Evolutionary conservation across 2,113 vertebrate species (phyloP).

Genomic region (Lates calcarifer): DNA sequence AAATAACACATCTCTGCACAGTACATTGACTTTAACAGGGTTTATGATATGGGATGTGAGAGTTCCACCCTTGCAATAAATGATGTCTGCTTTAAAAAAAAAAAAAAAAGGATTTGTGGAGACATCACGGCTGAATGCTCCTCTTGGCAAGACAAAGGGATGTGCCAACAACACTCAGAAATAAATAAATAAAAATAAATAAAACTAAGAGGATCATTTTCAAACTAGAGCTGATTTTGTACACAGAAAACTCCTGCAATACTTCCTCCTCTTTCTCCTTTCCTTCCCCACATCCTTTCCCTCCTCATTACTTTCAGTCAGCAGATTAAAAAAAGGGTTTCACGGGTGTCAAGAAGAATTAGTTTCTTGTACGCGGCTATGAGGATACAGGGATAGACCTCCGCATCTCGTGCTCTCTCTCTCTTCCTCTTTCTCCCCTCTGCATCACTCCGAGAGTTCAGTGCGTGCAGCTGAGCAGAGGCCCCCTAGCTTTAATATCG

Average conservation of each 20-base stretch:
- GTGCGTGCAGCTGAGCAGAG: background rate
- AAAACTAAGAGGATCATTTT: conserved; percentile 57
- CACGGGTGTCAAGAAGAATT: conserved; percentile 73
- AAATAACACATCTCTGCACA: conserved; percentile 17
- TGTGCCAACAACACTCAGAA: conserved; percentile 25
- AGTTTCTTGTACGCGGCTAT: conserved; percentile 44
- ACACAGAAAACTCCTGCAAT: conserved; percentile 51
- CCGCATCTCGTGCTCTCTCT: conserved; percentile 13
- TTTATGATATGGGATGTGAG: conserved; percentile 12
- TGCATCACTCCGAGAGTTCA: background rate
- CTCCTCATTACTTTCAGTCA: conserved; percentile 55
- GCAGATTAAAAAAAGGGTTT: conserved; percentile 73
- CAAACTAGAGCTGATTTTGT: conserved; percentile 55
- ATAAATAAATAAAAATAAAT: conserved; percentile 16
- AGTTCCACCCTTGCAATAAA: conserved; percentile 38
- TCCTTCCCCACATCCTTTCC: conserved; percentile 26
- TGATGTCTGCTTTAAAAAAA: conserved; percentile 24
- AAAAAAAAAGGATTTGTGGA: conserved; percentile 27
- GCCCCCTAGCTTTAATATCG: conserved; percentile 9
- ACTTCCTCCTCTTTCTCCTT: conserved; percentile 6
- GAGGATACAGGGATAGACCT: conserved; percentile 49
- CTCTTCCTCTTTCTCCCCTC: background rate
- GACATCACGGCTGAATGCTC: conserved; percentile 34
- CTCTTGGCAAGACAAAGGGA: conserved; percentile 31
- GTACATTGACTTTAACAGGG: conserved; percentile 10